A percentile compares a stretch with the other conserved stretches of the same genome.
Evolutionary conservation across 2,797 vertebrate genomes (phyloP).

Genomic region (Labroides dimidiatus): DNA sequence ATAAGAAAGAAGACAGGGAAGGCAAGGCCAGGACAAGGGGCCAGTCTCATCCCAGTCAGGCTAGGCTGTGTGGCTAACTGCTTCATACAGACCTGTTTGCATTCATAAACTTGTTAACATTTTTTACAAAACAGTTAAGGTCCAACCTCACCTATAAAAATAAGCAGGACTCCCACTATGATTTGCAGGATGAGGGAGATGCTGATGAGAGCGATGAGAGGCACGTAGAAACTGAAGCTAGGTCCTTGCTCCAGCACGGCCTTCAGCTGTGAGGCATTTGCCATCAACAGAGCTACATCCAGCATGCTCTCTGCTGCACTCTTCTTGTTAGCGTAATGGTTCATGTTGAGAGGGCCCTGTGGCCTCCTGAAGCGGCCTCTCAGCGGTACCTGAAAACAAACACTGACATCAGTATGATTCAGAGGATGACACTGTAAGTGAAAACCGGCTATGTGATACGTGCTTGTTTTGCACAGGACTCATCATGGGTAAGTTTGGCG

Average conservation of each 20-base stretch:
- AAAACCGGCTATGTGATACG: not conserved
- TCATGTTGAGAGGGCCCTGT: conserved; percentile 88
- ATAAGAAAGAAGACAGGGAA: too few species aligned
- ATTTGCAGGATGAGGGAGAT: conserved; percentile 92
- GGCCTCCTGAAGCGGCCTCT: not conserved
- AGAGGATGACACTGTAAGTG: not conserved
- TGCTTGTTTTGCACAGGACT: not conserved
- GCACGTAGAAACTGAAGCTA: conserved; percentile 85
- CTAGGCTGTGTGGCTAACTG: too few species aligned
- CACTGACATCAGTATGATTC: conserved; percentile 17
- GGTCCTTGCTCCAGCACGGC: conserved; percentile 91
- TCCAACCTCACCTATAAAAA: conserved; percentile 91
- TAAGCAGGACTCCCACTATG: conserved; percentile 91
- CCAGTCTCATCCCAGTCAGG: too few species aligned
- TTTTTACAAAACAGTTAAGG: not conserved
- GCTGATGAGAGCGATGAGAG: conserved; percentile 91
- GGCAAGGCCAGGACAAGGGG: too few species aligned
- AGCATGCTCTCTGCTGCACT: conserved; percentile 97
- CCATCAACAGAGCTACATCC: conserved; percentile 97
- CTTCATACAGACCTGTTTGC: too few species aligned
- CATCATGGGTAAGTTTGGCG: too few species aligned
- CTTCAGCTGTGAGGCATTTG: conserved; percentile 97
- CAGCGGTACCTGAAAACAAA: conserved; percentile 56
- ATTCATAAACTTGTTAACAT: too few species aligned
- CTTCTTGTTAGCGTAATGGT: conserved; percentile 98